Evolutionary conservation across 2,888 invertebrate genomes (phyloP), one percentile per base, ranked within the genome.

Genomic region (Agriotes lineatus): DNA sequence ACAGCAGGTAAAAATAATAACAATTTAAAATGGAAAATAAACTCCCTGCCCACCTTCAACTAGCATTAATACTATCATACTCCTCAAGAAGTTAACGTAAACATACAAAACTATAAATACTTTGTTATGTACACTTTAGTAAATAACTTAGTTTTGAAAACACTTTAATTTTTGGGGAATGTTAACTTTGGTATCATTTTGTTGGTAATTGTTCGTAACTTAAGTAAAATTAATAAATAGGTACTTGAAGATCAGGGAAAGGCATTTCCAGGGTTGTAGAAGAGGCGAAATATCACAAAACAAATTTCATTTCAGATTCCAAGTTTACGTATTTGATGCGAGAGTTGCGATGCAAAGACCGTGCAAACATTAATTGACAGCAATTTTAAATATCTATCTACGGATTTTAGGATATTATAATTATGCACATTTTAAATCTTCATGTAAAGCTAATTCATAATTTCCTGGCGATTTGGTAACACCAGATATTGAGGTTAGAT

Each of bases 101-200:
- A 65, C 57, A 67, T 67, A 70, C 64, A 78, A 75, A 72, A 72
- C 80, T 80, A 81, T 82, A 83, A 82, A 82, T 82, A 82, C 81
- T 82, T 81, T 79, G 79, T 81, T 81, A 82, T 81, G 77, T 82
- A 82, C 79, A 81, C 78, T 77, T 79, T 79, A 78, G 81, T 72
- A 73, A 74, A 81, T 82, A 81, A 79, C 78, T 79, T 80, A 78
- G 76, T 81, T 81, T 80, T 79, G 79, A 80, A 79, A 81, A 81
- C 78, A 79, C 56, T 64, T 67, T 57, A 80, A 81, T 83, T 82
- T 84, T 84, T 88, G 87, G 89, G 90, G 90, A 90, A 90, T 90
- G 90, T 90, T 89, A 89, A 89, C 90, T 90, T 90, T 90, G 90
- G 90, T 89, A 90, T 90, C 83, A 84, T 82, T 82, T 83, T 82